Base-by-base conservation (phyloP, 2,113 vertebrate genomes). In the Tor tambroides region DNA sequence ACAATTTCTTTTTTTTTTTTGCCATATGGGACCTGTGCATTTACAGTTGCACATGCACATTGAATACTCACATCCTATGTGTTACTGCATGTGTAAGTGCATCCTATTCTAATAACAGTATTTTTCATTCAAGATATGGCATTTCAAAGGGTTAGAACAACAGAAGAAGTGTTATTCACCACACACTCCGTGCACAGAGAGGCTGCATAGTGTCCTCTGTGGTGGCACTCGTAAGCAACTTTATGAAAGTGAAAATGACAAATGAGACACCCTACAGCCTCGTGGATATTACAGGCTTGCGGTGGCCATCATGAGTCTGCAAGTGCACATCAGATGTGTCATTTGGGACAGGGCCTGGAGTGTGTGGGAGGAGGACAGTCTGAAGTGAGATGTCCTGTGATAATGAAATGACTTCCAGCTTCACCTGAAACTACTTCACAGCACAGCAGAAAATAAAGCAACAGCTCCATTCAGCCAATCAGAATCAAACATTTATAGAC, bases 201-300 rank as follows among this genome's bases (percentile, higher is more conserved):
- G 54, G 54, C 54, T 56, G 6, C 10, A 15, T 21, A 56, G 54
- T 56, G 54, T 19, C 56, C 56, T 59, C 21, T 23, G 7, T 23
- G 56, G 6, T 61, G 21, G 56, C 21, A n/a, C 21, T n/a, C 56
- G 21, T 61, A 61, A n/a, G 56, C 56, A 61, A n/a, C 56, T 61
- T 61, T n/a, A 61, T 61, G 56, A n/a, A n/a, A 61, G 56, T n/a
- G 56, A 61, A 61, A 61, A n/a, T 61, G 56, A 61, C 56, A 61
- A 61, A 61, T 61, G 56, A 61, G 56, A 61, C 56, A 61, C 23
- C 8, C 56, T 10, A n/a, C 56, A 61, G 7, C 56, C 56, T 61
- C 21, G 0, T 61, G 56, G 56, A 61, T 61, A 23, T 61, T n/a
- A 61, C 56, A 61, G 56, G 56, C 56, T 61, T 61, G 56, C 23